Conservation (phyloP, 2,797 vertebrate genomes). For the Tadarida brasiliensis region DNA sequence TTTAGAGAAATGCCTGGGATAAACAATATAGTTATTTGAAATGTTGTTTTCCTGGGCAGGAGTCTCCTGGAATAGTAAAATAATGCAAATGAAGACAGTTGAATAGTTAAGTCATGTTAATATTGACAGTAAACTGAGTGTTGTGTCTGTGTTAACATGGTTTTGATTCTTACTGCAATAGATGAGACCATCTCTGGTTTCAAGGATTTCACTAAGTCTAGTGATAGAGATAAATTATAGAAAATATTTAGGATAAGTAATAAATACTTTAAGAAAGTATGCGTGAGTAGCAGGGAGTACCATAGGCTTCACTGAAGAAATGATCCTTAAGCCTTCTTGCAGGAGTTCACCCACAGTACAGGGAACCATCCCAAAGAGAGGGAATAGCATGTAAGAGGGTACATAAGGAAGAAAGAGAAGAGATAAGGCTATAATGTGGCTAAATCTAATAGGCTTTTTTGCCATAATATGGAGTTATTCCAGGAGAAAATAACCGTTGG, state of each 20-base stretch:
- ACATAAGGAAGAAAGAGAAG: not conserved
- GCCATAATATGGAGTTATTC: not conserved
- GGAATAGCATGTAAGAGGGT: not conserved
- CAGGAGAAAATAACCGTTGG: not conserved
- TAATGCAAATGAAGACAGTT: not conserved
- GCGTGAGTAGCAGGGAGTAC: not conserved
- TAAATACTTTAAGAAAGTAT: conserved; percentile 21
- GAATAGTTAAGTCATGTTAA: not conserved
- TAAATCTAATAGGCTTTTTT: not conserved
- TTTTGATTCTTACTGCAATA: not conserved
- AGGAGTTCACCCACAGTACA: not conserved
- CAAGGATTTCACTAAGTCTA: conserved; percentile 29
- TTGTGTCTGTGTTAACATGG: not conserved
- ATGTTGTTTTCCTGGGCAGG: not conserved
- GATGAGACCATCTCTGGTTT: not conserved
- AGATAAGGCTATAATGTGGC: not conserved
- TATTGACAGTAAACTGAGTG: not conserved
- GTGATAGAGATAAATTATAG: not conserved
- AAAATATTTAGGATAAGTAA: not conserved
- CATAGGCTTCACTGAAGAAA: not conserved
- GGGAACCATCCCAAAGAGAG: not conserved
- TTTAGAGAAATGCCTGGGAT: conserved; percentile 38
- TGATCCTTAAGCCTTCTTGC: not conserved
- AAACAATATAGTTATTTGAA: not conserved
- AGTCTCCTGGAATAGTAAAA: conserved; percentile 10